Conservation (phyloP, 2,113 vertebrate species). For the Corvus cornix region DNA sequence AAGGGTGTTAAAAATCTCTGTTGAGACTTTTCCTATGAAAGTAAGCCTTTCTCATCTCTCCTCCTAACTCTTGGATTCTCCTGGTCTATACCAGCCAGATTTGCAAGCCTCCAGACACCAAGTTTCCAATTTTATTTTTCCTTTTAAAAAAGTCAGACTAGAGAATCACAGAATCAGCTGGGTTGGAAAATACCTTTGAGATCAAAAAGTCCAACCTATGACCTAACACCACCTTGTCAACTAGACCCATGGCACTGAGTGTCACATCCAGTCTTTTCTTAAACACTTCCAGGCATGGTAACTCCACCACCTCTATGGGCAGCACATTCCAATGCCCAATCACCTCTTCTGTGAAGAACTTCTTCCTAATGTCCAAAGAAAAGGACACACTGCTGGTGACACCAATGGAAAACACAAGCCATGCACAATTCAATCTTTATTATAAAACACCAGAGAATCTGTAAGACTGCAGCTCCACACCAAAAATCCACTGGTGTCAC, state of each 20-base stretch:
- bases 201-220: background rate
- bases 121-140: background rate
- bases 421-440: background rate
- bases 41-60: background rate
- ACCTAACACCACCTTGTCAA: background rate
- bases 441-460: background rate
- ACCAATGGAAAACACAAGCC: background rate
- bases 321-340: background rate
- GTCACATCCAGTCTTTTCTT: background rate
- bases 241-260: background rate
- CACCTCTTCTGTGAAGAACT: background rate
- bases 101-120: background rate
- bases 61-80: background rate
- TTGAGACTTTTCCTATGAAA: background rate
- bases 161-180: background rate
- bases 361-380: background rate
- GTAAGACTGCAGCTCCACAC: background rate
- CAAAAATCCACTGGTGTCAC: background rate
- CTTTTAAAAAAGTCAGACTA: background rate
- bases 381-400: background rate
- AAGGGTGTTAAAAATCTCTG: background rate
- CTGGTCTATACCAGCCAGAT: background rate
- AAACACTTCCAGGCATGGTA: background rate
- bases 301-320: background rate
- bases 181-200: background rate